A percentile compares a stretch with the other conserved stretches of the same genome.
These are phyloP conservation scores for Machimus rusticus DNA, from an alignment of 2,888 invertebrate species.

Conservation along the genomic window DNA sequence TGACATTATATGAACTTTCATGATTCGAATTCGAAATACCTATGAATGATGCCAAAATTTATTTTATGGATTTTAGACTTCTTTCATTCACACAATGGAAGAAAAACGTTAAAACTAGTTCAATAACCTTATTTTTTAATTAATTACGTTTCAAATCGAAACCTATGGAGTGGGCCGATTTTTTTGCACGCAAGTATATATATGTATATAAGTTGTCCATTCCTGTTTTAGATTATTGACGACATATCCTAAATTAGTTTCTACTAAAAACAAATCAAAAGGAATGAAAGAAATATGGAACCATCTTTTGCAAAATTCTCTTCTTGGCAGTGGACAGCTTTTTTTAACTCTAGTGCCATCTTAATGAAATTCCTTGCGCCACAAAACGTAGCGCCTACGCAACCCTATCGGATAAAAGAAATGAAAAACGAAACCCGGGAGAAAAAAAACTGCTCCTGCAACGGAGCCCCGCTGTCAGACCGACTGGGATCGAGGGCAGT, in stretches of 20 bases:
- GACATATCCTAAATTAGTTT: not conserved
- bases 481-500: not conserved
- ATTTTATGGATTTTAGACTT: too few species aligned
- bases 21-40: too few species aligned
- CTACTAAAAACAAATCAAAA: too few species aligned
- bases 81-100: too few species aligned
- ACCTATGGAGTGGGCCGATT: too few species aligned
- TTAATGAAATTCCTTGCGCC: constrained; percentile 9
- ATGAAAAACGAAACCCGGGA: not conserved
- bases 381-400: not conserved
- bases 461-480: not conserved
- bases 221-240: not conserved
- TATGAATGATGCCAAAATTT: too few species aligned
- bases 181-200: too few species aligned
- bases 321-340: not conserved
- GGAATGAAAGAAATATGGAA: not conserved
- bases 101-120: too few species aligned
- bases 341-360: not conserved
- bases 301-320: constrained; percentile 9
- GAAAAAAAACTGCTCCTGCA: not conserved
- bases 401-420: not conserved
- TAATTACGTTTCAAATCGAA: too few species aligned
- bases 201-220: too few species aligned
- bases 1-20: too few species aligned
- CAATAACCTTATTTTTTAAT: too few species aligned